These are phyloP conservation scores for Eleginops maclovinus DNA, from an alignment of 2,113 vertebrate species.

Conservation along the genomic window DNA sequence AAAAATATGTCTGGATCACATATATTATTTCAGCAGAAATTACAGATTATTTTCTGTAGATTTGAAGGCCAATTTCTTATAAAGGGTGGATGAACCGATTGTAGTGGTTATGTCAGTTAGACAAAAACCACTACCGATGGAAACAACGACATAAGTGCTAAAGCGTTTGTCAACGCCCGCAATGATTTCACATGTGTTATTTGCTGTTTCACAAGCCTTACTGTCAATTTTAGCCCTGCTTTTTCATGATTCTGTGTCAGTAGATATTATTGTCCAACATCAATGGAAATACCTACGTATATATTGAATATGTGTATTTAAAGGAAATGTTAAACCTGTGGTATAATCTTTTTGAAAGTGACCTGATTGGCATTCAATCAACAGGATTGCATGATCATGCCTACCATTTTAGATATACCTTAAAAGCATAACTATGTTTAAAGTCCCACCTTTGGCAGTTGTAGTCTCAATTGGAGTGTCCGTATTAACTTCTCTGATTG, in stretches of 20 bases:
- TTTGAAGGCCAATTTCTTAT: background rate
- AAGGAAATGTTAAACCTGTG: background rate
- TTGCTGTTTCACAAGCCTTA: background rate
- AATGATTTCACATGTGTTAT: background rate
- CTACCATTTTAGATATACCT: background rate
- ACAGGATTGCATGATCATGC: background rate
- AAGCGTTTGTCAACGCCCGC: background rate
- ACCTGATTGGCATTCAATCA: too few species aligned
- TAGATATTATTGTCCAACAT: background rate
- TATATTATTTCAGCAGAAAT: background rate
- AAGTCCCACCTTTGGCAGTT: slow-evolving; percentile 34
- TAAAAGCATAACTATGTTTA: background rate
- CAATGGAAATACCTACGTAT: background rate
- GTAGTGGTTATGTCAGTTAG: background rate
- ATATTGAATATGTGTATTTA: background rate
- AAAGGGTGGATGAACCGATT: background rate
- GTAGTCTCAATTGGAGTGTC: accelerated
- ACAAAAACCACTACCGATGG: background rate
- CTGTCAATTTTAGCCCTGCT: background rate
- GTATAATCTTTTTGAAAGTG: background rate
- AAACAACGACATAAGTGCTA: background rate
- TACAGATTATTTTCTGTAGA: background rate
- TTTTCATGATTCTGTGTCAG: background rate
- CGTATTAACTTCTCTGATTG: accelerated
- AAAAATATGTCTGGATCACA: too few species aligned